Evolutionary conservation across 2,888 invertebrate genomes (phyloP), one percentile per base, ranked within the genome.

Genomic region (Drosophila atroscutellata): DNA sequence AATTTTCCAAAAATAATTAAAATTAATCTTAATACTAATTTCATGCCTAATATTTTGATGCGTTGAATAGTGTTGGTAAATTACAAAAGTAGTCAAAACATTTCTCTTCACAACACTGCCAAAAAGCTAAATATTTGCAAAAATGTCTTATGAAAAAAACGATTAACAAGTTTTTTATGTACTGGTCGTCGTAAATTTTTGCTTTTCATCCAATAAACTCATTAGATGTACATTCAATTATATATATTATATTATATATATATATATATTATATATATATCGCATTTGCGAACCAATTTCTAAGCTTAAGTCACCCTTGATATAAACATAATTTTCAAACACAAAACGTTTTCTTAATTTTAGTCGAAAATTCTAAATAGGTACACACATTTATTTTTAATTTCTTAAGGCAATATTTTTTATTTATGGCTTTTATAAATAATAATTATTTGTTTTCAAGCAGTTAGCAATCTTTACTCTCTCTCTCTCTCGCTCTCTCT

Each of bases 81-180:
- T 77, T 73, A 63, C 62, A 50, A 45, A 45, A 45, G 66, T 85
- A 77, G 70, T 55, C 55, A 30, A 71, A 64, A 26, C 24, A 60
- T 51, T 59, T 67, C 58, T 58, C 24, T 56, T 61, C 37, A 62
- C 70, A 75, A 75, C 58, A 78, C 71, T 78, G 39, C 47, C 52
- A 69, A 72, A 71, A 68, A 59, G 57, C 67, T 73, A 50, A 30
- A 47, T 60, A 47, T 47, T 66, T 59, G 45, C 37, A 67, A 60
- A 60, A 63, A 28, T 45, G 24, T 45, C 39, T 37, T 37, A 26
- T 47, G 65, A 50, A 80, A 50, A 80, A 72, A 28, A 30, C 34
- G 62, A 80, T 56, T 68, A 72, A 45, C 56, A 84, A 85, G 91
- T 91, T 91, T 91, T 91, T 91, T 91, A 91, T 91, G 91, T 91